Base-by-base conservation (phyloP, 2,888 invertebrate genomes). In the Apamea crenata region DNA sequence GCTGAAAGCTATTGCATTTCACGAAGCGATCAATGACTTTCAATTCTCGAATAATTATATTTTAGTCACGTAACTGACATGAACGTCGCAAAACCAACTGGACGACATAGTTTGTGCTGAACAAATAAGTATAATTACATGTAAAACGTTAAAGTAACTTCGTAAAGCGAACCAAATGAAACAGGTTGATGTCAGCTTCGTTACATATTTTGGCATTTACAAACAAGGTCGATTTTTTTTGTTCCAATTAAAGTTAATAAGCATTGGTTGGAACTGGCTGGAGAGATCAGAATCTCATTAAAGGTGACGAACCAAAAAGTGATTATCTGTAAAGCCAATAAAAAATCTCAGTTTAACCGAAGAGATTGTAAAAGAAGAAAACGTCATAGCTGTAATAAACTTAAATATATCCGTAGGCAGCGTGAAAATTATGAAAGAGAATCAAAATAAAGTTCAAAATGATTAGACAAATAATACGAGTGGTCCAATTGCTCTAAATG, bases 151-250 rank as follows among this genome's bases (percentile, higher is more conserved):
- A 69, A 32, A 66, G 40, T 71, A 59, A 44, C 29, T 25, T 71
- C n/a, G 47, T 71, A 59, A 73, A 72, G 14, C n/a, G 72, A 69
- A 47, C 32, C 16, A 77, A 81, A 74, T 32, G 18, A 40, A 61
- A 56, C 65, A 10, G 59, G 29, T 36, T 44, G 56, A 67, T 65
- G 81, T 72, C 71, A 77, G 80, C 40, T 69, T 79, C 74, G 84
- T 74, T 77, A 87, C 71, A 78, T 63, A 81, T 81, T 82, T 84
- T 81, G 82, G 74, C 79, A 84, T 81, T 88, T 81, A 84, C 69
- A 8, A 67, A 73, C 81, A 80, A 88, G 86, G 80, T 63, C 77
- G 18, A 67, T 0, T 29, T 83, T 83, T 83, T 88, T 86, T 81
- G 84, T 25, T 78, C 76, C 79, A 86, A 79, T 83, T 82, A 78